phyloP scores from a whole-genome alignment of 2,797 vertebrate species.

The Spinus pinus region DNA sequence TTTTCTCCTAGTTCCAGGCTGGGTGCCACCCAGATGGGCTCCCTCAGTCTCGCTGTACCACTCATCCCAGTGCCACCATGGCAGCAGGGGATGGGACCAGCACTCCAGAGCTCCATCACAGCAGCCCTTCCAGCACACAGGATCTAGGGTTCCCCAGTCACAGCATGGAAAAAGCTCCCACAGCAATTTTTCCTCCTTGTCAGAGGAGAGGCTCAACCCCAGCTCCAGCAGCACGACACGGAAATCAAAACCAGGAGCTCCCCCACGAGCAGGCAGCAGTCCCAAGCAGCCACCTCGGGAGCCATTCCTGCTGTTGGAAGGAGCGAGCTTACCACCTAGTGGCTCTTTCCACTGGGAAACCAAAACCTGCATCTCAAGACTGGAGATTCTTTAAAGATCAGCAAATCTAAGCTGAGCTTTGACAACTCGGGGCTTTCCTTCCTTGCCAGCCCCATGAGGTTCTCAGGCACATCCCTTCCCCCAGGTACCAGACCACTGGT shows the following conservation, averaged over 20 bases:
- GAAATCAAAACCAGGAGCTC: background rate
- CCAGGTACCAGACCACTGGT: background rate
- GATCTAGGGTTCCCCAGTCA: background rate
- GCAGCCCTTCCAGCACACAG: background rate
- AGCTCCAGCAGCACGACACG: background rate
- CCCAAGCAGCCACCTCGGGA: background rate
- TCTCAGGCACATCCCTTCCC: background rate
- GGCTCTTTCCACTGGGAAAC: background rate
- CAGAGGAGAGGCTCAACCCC: accelerated
- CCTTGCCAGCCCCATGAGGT: background rate
- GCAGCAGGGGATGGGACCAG: accelerated
- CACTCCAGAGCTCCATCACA: accelerated
- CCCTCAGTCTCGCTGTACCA: accelerated
- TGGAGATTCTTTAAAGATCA: background rate
- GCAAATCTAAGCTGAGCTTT: background rate
- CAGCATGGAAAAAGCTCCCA: accelerated
- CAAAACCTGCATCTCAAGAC: background rate
- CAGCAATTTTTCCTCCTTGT: background rate
- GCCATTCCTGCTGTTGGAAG: background rate
- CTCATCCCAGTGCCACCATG: accelerated
- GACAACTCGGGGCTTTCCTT: background rate
- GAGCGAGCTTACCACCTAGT: background rate
- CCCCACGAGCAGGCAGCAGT: background rate
- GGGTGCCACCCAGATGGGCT: background rate
- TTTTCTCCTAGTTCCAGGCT: background rate